These are phyloP conservation scores for Margaritifera margaritifera DNA, from an alignment of 2,888 invertebrate genomes.

Conservation along the genomic window DNA sequence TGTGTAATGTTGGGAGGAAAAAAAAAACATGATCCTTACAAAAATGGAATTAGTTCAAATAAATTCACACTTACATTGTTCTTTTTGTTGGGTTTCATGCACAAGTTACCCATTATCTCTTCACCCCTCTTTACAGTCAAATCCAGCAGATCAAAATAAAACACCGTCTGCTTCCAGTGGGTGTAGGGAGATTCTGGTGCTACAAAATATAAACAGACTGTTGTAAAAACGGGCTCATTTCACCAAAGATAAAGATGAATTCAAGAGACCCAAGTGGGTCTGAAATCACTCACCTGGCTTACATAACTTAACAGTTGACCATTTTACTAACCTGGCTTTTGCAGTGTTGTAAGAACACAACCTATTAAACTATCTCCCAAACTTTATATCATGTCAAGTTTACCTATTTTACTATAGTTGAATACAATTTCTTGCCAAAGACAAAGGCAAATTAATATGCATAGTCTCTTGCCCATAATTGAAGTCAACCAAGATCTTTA, in stretches of 20 bases:
- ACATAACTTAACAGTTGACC: background rate
- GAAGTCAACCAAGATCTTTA: no score
- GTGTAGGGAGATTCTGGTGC: constrained; percentile 98
- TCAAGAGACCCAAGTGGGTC: no score
- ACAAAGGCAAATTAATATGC: no score
- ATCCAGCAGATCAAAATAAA: constrained; percentile 90
- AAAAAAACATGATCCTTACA: background rate
- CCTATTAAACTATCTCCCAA: no score
- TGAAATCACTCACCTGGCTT: no score
- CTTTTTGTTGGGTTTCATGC: constrained; percentile 94
- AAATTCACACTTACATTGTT: constrained; percentile 81
- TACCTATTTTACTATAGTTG: no score
- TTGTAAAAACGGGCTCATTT: background rate
- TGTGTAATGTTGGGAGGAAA: no score
- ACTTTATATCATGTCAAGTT: no score
- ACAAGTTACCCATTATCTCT: constrained; percentile 91
- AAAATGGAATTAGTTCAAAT: background rate
- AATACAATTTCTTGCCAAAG: no score
- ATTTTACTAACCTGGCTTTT: background rate
- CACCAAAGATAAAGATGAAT: no score
- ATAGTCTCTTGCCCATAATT: no score
- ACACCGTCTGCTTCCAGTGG: constrained; percentile 99
- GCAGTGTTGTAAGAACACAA: background rate
- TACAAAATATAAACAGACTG: constrained; percentile 17
- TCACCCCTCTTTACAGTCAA: constrained; percentile 96